Conservation (phyloP, 2,888 invertebrate species). For the Erpobdella octoculata region DNA sequence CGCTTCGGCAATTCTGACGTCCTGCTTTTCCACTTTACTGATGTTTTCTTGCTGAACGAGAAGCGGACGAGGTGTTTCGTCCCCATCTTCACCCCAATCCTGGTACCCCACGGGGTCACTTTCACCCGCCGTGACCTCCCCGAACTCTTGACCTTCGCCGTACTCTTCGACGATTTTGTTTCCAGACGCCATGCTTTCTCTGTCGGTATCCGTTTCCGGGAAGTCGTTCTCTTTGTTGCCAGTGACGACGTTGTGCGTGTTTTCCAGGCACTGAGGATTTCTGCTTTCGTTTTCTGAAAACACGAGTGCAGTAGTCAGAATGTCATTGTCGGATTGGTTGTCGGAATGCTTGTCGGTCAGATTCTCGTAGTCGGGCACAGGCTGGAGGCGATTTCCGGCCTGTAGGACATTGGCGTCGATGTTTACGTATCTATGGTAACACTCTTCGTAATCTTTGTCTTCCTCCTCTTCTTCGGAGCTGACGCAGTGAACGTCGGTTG, state of each 20-base stretch:
- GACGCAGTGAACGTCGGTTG: no score
- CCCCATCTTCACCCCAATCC: no score
- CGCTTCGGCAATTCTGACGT: neutral
- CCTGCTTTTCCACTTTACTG: neutral
- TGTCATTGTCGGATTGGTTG: neutral
- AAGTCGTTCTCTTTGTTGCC: neutral
- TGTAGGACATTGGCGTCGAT: neutral
- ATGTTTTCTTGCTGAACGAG: no score
- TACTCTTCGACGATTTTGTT: neutral
- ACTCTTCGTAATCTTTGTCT: slow-evolving; percentile 22
- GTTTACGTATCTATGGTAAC: slow-evolving; percentile 19
- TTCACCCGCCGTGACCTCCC: neutral
- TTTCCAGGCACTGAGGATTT: no score
- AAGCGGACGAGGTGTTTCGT: no score
- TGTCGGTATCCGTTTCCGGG: neutral
- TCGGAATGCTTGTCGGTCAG: neutral
- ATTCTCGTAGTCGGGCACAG: neutral
- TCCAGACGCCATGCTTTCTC: neutral
- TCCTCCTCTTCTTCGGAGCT: neutral
- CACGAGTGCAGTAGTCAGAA: no score
- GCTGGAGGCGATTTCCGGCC: neutral
- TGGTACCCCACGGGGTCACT: no score
- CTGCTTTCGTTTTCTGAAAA: neutral
- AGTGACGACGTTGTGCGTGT: neutral
- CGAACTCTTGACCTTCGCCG: neutral